Evolutionary conservation across 2,113 vertebrate genomes (phyloP), one percentile per base, ranked within the genome.

Genomic region (Ctenodactylus gundi): DNA sequence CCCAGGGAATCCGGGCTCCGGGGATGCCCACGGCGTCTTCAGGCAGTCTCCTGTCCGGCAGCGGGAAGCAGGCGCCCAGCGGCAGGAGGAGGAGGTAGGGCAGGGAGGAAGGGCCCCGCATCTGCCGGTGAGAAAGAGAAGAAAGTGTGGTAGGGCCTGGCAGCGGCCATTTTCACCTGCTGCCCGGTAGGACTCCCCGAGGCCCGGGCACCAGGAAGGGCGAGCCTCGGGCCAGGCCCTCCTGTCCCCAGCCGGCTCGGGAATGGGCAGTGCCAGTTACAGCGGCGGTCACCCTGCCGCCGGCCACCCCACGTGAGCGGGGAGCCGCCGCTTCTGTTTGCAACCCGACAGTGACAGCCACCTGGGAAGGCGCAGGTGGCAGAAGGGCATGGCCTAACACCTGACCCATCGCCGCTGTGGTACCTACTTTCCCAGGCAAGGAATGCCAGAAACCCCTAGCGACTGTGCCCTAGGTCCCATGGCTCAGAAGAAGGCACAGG

Each of bases 21-120:
- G n/a, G 2, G 44, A 60, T 78, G 3, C 62, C 70, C 25, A 2
- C 0, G 0, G 90, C 1, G 0, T 31, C n/a, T 6, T 0, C 11
- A 0, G 17, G 86, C 76, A 92, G 93, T 41, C 72, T 81, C 4
- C 4, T 27, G 76, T 95, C 62, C 6, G 83, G 41, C 0, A 65
- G 82, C 12, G 97, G 97, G 36, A 97, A 94, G 94, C 97, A 98
- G 97, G 85, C 18, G 0, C 96, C 97, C 93, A 98, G 93, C 6
- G 97, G 97, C 70, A 98, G 97, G 6, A 98, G 92, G 36, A 98
- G 78, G 62, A 98, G 94, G 87, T 93, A 98, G 85, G 95, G 95
- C 67, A 98, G 88, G 0, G 95, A 90, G 72, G 27, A 90, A 12
- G 85, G 46, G 14, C 95, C 49, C 17, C 81, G 93, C 98, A 98